These are phyloP conservation scores for Perdita meconis DNA, from an alignment of 2,888 invertebrate species.

Conservation along the genomic window DNA sequence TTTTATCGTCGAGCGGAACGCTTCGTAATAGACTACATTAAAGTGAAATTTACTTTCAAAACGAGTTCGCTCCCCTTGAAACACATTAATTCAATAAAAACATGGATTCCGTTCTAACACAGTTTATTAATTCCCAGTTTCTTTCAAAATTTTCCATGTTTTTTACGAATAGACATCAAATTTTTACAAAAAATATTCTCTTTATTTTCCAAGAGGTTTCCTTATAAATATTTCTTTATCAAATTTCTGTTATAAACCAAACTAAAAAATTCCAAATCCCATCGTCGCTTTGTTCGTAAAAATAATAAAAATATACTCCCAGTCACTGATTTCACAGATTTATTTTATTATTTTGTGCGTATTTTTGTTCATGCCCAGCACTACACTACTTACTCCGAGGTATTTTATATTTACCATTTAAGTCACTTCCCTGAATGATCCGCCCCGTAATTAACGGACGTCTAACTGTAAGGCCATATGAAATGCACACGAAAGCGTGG, in stretches of 20 bases:
- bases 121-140: neutral
- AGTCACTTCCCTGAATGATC: neutral
- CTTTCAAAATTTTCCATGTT: neutral
- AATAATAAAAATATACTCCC: no score
- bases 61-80: neutral
- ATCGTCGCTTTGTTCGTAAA: no score
- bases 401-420: neutral
- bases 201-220: no score
- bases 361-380: no score
- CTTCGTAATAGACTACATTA: constrained; percentile 16
- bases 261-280: no score
- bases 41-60: constrained; percentile 33
- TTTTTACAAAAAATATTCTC: no score
- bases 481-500: constrained; percentile 6
- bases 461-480: neutral
- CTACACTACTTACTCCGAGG: neutral
- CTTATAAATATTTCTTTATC: no score
- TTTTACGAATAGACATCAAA: no score
- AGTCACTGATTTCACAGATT: no score
- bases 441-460: constrained; percentile 12
- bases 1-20: constrained; percentile 15
- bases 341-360: no score
- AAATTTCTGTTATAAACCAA: no score
- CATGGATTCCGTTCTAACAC: neutral
- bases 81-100: constrained; percentile 37